Evolutionary conservation across 2,113 vertebrate genomes (phyloP).

Genomic region (Emydocephalus ijimae): DNA sequence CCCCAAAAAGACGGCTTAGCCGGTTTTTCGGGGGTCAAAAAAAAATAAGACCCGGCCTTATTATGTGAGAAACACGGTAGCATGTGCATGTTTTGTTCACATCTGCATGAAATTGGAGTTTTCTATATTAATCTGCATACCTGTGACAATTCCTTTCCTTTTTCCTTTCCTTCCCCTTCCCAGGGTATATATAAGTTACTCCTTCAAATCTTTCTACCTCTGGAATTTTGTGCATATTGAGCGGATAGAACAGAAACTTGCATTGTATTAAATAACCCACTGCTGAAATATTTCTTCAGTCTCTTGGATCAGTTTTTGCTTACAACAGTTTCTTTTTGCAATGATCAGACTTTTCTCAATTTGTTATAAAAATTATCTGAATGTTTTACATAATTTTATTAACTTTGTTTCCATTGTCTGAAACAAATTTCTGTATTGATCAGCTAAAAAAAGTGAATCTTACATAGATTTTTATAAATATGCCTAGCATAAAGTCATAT

Average conservation of each 20-base stretch:
- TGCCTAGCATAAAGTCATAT: not conserved
- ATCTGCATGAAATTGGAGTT: not conserved
- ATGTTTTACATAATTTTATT: constrained; percentile 28
- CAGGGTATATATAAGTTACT: not conserved
- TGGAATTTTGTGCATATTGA: not conserved
- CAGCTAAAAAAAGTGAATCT: not conserved
- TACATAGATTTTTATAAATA: not conserved
- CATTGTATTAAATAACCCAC: not conserved
- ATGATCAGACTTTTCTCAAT: not conserved
- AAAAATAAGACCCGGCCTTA: no score
- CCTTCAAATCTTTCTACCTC: not conserved
- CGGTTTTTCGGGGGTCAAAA: no score
- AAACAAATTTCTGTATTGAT: constrained; percentile 2
- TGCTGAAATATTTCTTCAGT: not conserved
- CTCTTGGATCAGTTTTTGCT: not conserved
- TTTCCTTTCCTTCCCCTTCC: not conserved
- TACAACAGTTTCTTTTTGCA: not conserved
- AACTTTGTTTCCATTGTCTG: constrained; percentile 1
- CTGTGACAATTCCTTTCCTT: not conserved
- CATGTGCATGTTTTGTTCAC: not conserved
- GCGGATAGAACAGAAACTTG: not conserved
- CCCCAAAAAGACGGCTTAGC: no score
- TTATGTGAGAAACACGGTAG: no score
- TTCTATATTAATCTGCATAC: not conserved
- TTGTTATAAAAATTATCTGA: not conserved